Conservation (phyloP, 2,113 vertebrate species). For the Mesocricetus auratus region DNA sequence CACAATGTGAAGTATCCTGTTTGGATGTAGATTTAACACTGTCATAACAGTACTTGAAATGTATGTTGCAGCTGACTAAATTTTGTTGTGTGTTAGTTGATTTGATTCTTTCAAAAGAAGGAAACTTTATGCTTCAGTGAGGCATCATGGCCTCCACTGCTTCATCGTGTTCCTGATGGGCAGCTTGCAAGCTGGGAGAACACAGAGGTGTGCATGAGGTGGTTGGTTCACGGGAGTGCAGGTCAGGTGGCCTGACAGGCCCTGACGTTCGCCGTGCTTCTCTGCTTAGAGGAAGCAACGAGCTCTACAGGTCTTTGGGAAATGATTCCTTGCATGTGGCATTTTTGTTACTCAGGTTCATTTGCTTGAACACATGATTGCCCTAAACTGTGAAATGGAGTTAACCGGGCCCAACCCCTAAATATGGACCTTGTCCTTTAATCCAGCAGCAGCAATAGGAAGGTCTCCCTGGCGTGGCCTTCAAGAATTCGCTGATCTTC, state of each 20-base stretch:
- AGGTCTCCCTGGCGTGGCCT: background rate
- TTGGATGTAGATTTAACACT: background rate
- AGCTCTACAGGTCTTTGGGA: background rate
- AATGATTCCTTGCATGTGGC: background rate
- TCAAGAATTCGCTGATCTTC: background rate
- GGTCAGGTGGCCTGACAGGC: background rate
- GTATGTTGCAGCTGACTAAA: background rate
- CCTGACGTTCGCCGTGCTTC: background rate
- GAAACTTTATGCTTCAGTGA: conserved; percentile 3
- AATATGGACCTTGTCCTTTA: background rate
- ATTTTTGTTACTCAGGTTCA: background rate
- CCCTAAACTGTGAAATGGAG: background rate
- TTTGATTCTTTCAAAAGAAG: background rate
- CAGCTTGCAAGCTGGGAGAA: background rate
- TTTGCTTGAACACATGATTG: background rate
- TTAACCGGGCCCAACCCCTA: background rate
- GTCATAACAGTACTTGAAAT: conserved; percentile 28
- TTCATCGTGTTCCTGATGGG: background rate
- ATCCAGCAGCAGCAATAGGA: background rate
- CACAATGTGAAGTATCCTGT: background rate
- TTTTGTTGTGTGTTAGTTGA: background rate
- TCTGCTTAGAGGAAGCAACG: background rate
- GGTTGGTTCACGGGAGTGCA: background rate
- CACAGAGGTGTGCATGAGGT: background rate
- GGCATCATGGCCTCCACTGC: background rate